Conservation (phyloP, 1,140 invertebrate genomes). For the Samia ricini region DNA sequence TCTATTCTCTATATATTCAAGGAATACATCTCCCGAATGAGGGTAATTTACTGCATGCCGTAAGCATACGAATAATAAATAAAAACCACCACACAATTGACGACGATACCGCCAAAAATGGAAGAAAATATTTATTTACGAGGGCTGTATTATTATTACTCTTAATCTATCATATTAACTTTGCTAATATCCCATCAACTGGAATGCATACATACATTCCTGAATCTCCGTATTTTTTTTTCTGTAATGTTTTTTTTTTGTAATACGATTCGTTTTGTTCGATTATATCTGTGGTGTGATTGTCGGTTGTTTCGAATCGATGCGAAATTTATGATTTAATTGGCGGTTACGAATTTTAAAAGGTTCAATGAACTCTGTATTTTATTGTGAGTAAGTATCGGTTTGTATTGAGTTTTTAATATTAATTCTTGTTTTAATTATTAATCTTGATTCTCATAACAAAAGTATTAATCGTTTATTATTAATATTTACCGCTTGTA, state of each 20-base stretch:
- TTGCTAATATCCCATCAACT: slow-evolving; percentile 42
- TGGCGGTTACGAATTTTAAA: slow-evolving; percentile 50
- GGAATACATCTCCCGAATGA: too few species aligned
- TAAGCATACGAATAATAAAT: background rate
- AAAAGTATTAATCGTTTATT: background rate
- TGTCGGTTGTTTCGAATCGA: slow-evolving; percentile 65
- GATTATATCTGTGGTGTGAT: slow-evolving; percentile 70
- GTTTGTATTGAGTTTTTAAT: background rate
- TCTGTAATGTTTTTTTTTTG: slow-evolving; percentile 32
- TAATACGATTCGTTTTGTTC: slow-evolving; percentile 61
- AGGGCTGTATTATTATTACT: too few species aligned
- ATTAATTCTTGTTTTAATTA: background rate
- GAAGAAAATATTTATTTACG: too few species aligned
- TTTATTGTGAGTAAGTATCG: slow-evolving; percentile 13
- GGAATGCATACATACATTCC: background rate
- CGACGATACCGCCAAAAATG: too few species aligned
- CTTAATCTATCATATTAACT: too few species aligned
- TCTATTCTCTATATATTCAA: too few species aligned
- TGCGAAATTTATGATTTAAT: slow-evolving; percentile 73
- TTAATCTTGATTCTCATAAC: background rate
- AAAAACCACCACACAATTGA: background rate
- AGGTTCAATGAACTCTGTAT: slow-evolving; percentile 41
- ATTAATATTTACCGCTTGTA: background rate
- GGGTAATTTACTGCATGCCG: too few species aligned
- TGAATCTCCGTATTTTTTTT: background rate